A percentile compares a stretch with the other conserved stretches of the same genome.
These are phyloP conservation scores for Drosophila niveifrons DNA, from an alignment of 2,888 invertebrate genomes.

Conservation along the genomic window DNA sequence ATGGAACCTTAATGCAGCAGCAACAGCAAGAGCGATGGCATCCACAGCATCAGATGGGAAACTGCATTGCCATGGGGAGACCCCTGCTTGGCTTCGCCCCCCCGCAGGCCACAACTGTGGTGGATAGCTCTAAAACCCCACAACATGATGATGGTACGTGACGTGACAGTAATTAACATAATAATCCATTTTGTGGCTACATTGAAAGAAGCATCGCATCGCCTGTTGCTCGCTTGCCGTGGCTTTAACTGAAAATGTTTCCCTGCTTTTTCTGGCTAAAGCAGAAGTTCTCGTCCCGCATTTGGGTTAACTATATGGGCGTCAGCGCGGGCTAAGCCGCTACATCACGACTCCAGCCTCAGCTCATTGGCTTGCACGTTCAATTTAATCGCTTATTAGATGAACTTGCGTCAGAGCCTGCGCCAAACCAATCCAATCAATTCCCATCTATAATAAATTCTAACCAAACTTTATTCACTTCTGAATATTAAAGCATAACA, in stretches of 20 bases:
- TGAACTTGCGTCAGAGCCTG: constrained; percentile 46
- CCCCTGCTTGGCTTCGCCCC: not conserved
- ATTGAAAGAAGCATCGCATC: constrained; percentile 50
- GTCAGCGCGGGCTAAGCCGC: constrained; percentile 65
- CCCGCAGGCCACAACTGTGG: not conserved
- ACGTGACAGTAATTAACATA: constrained; percentile 77
- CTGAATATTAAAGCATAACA: not conserved
- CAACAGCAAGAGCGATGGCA: not conserved
- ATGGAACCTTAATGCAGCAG: constrained; percentile 56
- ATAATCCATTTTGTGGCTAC: constrained; percentile 71
- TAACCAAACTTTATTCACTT: constrained; percentile 1
- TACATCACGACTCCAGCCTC: constrained; percentile 51
- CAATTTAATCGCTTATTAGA: constrained; percentile 68
- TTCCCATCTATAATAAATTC: constrained; percentile 41
- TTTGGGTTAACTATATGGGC: constrained; percentile 76
- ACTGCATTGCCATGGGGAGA: constrained; percentile 32
- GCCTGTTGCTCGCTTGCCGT: constrained; percentile 19
- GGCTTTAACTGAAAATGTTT: constrained; percentile 22
- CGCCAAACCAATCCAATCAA: constrained; percentile 66
- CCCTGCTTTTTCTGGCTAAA: constrained; percentile 10
- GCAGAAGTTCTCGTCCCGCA: constrained; percentile 31
- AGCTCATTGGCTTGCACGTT: constrained; percentile 59
- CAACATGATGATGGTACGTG: constrained; percentile 57
- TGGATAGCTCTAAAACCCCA: not conserved
- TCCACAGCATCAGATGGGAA: constrained; percentile 11